phyloP scores from a whole-genome alignment of 2,113 vertebrate genomes.

The Chrysemys picta region DNA sequence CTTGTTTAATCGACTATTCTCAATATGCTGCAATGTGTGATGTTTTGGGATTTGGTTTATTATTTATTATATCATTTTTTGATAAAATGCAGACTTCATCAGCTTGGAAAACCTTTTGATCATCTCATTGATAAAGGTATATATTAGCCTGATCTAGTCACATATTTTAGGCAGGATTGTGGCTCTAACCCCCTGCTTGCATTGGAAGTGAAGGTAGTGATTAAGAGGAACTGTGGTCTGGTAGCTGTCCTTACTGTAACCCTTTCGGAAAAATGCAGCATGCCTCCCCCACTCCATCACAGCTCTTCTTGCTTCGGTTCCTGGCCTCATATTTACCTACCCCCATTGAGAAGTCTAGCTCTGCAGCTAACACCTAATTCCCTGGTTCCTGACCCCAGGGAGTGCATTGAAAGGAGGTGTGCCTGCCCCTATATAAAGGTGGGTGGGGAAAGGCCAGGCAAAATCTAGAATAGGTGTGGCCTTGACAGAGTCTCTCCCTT shows the following conservation, averaged over 20 bases:
- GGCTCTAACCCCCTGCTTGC: background rate
- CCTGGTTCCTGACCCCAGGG: background rate
- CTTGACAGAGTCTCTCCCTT: background rate
- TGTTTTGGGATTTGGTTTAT: background rate
- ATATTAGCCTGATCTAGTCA: background rate
- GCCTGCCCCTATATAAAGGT: background rate
- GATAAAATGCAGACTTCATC: background rate
- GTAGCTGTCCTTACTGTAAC: background rate
- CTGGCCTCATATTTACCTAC: background rate
- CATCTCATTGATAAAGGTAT: background rate
- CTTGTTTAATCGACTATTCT: background rate
- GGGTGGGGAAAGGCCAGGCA: background rate
- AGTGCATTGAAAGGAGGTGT: background rate
- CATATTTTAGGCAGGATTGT: background rate
- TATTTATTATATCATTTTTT: background rate
- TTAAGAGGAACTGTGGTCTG: background rate
- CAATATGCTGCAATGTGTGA: background rate
- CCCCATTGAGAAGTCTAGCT: background rate
- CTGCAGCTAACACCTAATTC: background rate
- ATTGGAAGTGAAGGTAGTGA: background rate
- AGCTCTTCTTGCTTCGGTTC: background rate
- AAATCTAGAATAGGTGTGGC: background rate
- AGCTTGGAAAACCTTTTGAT: accelerated
- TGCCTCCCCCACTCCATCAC: background rate
- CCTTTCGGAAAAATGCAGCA: background rate